Evolutionary conservation across 1,140 invertebrate genomes (phyloP), one percentile per base, ranked within the genome.

Genomic region (Radopholus similis): DNA sequence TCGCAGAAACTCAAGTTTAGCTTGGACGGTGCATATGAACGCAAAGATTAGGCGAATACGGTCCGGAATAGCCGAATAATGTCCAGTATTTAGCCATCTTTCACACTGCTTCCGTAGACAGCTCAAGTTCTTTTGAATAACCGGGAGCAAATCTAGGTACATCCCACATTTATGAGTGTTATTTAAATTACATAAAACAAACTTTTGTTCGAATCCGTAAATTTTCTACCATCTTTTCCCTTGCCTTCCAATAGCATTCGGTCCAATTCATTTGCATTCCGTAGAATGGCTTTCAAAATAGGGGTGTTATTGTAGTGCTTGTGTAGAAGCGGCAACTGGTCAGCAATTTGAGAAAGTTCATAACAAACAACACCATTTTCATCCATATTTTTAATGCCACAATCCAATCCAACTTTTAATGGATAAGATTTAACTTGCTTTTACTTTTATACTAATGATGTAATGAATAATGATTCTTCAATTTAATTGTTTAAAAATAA

Each of bases 51-150:
- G 30, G 4, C 74, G 74, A 40, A 51, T 66, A 3, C 54, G 18
- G 13, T 76, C 77, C 11, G 74, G 55, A 21, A 76, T 42, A 8
- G 77, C 40, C 18, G 73, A 55, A 44, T 74, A 76, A 40, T 80
- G 77, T 26, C 74, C 74, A 21, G 68, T 71, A 18, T 75, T 78
- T 2, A 75, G 62, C 42, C 30, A 40, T 23, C 23, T 38, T 38
- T 73, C 59, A 18, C 47, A 59, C n/a, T 57, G 42, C 8, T 47
- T 26, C 23, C 58, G 49, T 15, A 66, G 28, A 37, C 55, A 38
- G 21, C 53, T 11, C 4, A 26, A 21, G 32, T 62, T 62, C 4
- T 15, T 21, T 5, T 23, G 18, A 4, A 51, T 28, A 51, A 51
- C 30, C 8, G n/a, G n/a, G 13, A 51, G n/a, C 9, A 51, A 28